A percentile compares a stretch with the other conserved stretches of the same genome.
phyloP scores from a whole-genome alignment of 1,140 invertebrate genomes.

The Cataglyphis hispanica region DNA sequence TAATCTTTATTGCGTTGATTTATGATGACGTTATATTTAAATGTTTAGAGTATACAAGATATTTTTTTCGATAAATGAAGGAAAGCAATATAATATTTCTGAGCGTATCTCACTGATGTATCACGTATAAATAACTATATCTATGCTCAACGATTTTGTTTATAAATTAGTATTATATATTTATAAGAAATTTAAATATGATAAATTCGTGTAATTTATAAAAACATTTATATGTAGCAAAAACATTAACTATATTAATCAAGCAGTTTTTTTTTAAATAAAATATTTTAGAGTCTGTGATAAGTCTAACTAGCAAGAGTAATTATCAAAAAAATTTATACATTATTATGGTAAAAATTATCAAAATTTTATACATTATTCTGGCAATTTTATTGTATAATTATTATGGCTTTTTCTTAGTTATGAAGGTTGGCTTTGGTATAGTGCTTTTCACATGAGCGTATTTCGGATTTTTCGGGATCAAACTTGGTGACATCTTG shows the following conservation, averaged over 20 bases:
- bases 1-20: conserved; percentile 73
- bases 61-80: conserved; percentile 47
- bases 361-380: background rate
- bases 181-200: conserved; percentile 8
- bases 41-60: conserved; percentile 70
- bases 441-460: conserved; percentile 54
- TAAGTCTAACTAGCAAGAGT: background rate
- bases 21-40: conserved; percentile 25
- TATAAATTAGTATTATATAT: background rate
- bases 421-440: background rate
- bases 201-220: conserved; percentile 2
- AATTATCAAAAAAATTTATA: background rate
- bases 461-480: conserved; percentile 48
- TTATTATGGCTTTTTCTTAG: background rate
- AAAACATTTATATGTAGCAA: background rate
- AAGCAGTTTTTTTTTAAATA: background rate
- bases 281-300: background rate
- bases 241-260: too few species aligned
- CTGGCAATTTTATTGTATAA: background rate
- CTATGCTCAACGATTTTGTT: conserved; percentile 5
- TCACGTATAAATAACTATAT: background rate
- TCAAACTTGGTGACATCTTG: background rate
- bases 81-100: conserved; percentile 34
- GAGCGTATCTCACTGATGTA: conserved; percentile 50
- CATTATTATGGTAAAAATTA: background rate